phyloP scores from a whole-genome alignment of 2,888 invertebrate genomes.

The Chromoteleia sp. region DNA sequence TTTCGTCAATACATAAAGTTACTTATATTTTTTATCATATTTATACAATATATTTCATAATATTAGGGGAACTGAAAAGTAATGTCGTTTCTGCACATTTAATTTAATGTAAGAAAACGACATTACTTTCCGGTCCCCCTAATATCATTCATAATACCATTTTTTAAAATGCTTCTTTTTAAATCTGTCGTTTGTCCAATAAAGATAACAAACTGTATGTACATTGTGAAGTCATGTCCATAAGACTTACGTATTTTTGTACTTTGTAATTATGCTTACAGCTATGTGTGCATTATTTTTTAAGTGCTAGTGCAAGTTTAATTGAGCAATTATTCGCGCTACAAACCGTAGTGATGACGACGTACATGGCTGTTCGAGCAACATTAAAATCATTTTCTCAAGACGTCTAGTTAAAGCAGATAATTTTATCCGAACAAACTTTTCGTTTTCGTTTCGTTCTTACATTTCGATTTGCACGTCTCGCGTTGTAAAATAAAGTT shows the following conservation, averaged over 20 bases:
- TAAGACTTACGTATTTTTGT: constrained; percentile 39
- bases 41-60: too few relatives aligned
- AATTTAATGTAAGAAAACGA: background rate
- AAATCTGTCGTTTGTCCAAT: background rate
- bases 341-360: constrained; percentile 53
- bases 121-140: too few relatives aligned
- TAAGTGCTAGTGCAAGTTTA: constrained; percentile 51
- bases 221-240: constrained; percentile 17
- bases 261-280: constrained; percentile 43
- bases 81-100: background rate
- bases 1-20: too few relatives aligned
- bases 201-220: constrained; percentile 21
- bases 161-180: constrained; percentile 1
- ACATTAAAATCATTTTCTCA: constrained; percentile 43
- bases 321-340: constrained; percentile 63
- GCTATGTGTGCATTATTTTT: constrained; percentile 57
- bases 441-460: background rate
- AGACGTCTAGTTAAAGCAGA: constrained; percentile 25
- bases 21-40: too few relatives aligned
- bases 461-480: background rate
- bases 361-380: constrained; percentile 26
- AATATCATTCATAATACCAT: background rate
- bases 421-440: constrained; percentile 1
- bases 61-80: too few relatives aligned
- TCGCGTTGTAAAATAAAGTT: too few relatives aligned